Evolutionary conservation across 2,797 vertebrate genomes (phyloP), one percentile per base, ranked within the genome.

Genomic region (Phrynocephalus guinanensis): DNA sequence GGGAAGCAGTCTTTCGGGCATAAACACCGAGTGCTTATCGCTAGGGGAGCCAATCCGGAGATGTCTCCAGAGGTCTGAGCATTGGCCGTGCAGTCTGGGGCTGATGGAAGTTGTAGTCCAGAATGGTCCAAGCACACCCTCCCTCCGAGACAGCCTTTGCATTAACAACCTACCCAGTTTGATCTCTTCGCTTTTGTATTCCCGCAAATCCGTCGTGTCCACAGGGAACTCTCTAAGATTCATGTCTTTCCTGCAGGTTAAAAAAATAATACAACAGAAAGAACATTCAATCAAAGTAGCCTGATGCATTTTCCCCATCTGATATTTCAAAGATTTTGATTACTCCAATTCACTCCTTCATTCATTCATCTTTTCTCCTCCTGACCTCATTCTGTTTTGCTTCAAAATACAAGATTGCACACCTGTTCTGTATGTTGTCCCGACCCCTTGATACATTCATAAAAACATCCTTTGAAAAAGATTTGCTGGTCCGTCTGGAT

Each of bases 121-220:
- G n/a, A 71, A 71, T 11, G n/a, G 11, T 9, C 3, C 8, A 11
- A 76, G 38, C 30, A 26, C 22, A 18, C 56, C 22, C n/a, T 30
- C 56, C 60, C 67, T 33, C 20, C 11, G 60, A 84, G 82, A 50
- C 16, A 24, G 11, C 6, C 73, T 33, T 0, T 48, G 44, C 26
- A 3, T 5, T 63, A 8, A 28, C 48, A 7, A 80, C 93, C 82
- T 96, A 99, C 98, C 98, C 95, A 98, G 97, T 80, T 95, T 97
- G 94, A 98, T 95, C 78, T 97, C 96, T 86, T 98, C 97, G 20
- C 96, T 97, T 96, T 92, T 97, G 90, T 94, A 96, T 71, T 93
- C 89, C 90, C 95, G 96, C 94, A 98, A 93, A 90, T 98, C 98
- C 79, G 97, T 97, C 1, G 96, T 93, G 84, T 97, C 96, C 72